Percentiles rank a stretch among this genome's conserved stretches.
Conservation (phyloP, 2,113 vertebrate species). For the Sorex fumeus region DNA sequence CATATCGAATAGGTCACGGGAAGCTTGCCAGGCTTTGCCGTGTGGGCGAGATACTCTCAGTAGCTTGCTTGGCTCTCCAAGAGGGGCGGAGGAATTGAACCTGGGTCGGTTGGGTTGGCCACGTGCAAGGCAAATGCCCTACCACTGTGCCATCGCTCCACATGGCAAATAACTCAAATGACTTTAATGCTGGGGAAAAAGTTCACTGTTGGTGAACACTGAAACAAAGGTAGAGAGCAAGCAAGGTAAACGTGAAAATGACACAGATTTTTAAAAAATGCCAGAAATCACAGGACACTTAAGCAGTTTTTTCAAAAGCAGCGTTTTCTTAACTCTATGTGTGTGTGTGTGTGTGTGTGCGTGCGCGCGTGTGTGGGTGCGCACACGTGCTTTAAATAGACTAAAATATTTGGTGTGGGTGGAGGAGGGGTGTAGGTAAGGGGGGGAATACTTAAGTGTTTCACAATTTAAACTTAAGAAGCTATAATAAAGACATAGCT, state of each 20-base stretch:
- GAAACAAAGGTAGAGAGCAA: slow-evolving; percentile 68
- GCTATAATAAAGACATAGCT: slow-evolving; percentile 84
- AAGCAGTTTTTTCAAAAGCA: slow-evolving; percentile 80
- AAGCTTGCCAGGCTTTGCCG: too few species aligned
- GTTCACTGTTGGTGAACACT: slow-evolving; percentile 69
- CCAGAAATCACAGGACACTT: slow-evolving; percentile 80
- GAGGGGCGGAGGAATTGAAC: too few species aligned
- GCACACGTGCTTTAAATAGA: slow-evolving; percentile 79
- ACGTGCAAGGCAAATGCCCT: too few species aligned
- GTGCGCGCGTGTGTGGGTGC: neutral
- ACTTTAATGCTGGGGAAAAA: slow-evolving; percentile 82
- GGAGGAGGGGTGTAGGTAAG: neutral
- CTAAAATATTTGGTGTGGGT: slow-evolving; percentile 84
- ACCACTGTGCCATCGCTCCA: too few species aligned
- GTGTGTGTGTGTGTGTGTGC: neutral
- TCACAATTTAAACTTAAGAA: slow-evolving; percentile 89
- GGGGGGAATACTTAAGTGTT: slow-evolving; percentile 82
- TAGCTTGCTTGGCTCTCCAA: too few species aligned
- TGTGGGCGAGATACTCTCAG: too few species aligned
- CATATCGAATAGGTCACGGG: too few species aligned
- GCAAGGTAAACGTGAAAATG: slow-evolving; percentile 71
- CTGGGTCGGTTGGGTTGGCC: too few species aligned
- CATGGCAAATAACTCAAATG: slow-evolving; percentile 76
- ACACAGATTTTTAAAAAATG: slow-evolving; percentile 62
- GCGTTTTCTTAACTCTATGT: slow-evolving; percentile 71